Evolutionary conservation across 2,888 invertebrate genomes (phyloP).

Genomic region (Meloe dianella): DNA sequence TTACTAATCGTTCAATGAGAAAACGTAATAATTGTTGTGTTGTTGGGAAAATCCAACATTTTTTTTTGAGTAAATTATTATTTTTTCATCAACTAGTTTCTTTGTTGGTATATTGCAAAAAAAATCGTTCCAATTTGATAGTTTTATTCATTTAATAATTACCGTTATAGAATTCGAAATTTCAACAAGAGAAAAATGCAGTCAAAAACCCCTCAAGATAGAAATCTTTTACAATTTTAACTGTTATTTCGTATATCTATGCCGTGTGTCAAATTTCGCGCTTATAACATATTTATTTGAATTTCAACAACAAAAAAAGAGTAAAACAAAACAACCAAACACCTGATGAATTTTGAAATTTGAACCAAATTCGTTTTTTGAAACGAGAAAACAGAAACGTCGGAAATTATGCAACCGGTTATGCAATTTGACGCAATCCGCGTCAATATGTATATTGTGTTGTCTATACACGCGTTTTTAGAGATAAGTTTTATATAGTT

Average conservation of each 20-base stretch:
- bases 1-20: neutral
- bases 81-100: neutral
- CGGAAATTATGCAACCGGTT: neutral
- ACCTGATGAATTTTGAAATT: too few relatives aligned
- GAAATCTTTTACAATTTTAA: neutral
- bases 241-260: neutral
- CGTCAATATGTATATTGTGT: neutral
- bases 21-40: neutral
- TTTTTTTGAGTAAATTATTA: neutral
- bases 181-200: neutral
- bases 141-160: neutral
- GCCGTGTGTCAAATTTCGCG: too few relatives aligned
- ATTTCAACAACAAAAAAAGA: too few relatives aligned
- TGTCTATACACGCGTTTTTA: neutral
- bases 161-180: neutral
- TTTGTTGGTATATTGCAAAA: neutral
- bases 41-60: neutral
- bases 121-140: constrained; percentile 5
- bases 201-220: neutral
- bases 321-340: too few relatives aligned
- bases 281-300: too few relatives aligned
- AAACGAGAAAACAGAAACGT: too few relatives aligned
- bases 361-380: too few relatives aligned
- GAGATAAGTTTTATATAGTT: neutral
- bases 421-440: neutral